A percentile compares a stretch with the other conserved stretches of the same genome.
Conservation (phyloP, 2,113 vertebrate genomes). For the Lagopus muta region DNA sequence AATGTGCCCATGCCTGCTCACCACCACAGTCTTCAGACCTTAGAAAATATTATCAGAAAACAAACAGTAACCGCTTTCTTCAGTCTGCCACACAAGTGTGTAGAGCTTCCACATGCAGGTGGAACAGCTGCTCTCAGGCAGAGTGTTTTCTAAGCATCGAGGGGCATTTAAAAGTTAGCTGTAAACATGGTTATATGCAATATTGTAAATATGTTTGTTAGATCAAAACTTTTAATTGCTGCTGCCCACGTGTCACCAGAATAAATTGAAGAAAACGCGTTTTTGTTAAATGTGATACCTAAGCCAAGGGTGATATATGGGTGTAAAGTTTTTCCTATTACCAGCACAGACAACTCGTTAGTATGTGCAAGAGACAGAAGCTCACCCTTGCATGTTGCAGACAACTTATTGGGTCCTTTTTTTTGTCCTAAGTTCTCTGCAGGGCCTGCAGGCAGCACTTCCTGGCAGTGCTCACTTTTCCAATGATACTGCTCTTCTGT, state of each 20-base stretch:
- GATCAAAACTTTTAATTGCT: not conserved
- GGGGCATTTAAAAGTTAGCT: not conserved
- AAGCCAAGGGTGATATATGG: not conserved
- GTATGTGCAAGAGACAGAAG: not conserved
- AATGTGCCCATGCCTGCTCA: not conserved
- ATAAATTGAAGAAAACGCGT: not conserved
- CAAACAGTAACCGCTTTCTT: not conserved
- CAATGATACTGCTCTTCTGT: not conserved
- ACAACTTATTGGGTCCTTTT: not conserved
- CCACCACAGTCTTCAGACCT: not conserved
- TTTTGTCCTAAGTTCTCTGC: not conserved
- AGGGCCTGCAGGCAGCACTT: not conserved
- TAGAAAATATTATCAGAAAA: not conserved
- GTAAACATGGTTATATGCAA: not conserved
- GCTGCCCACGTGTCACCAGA: not conserved
- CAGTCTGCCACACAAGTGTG: not conserved
- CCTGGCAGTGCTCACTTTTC: not conserved
- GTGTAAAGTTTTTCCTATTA: not conserved
- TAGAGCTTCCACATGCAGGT: not conserved
- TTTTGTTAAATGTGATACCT: not conserved
- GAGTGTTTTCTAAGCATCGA: not conserved
- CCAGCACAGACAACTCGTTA: not conserved
- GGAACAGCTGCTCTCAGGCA: not conserved
- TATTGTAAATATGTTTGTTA: not conserved
- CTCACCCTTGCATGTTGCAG: not conserved